phyloP scores from a whole-genome alignment of 2,888 invertebrate species.

The Tinea trinotella region DNA sequence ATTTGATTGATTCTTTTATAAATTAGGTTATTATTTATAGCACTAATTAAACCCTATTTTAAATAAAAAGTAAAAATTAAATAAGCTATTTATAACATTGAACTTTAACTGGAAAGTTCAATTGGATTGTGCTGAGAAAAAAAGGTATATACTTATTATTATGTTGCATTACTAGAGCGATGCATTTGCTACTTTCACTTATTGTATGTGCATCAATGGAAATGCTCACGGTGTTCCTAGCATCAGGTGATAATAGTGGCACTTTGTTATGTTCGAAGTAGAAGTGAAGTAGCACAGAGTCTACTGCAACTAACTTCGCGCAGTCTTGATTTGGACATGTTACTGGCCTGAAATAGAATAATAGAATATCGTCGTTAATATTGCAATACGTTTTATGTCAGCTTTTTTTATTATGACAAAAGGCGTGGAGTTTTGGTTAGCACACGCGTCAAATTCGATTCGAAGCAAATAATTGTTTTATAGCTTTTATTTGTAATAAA shows the following conservation, averaged over 20 bases:
- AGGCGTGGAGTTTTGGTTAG: too few relatives aligned
- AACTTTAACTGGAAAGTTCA: slow-evolving; percentile 10
- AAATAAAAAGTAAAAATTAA: neutral
- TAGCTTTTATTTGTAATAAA: too few relatives aligned
- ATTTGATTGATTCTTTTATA: too few relatives aligned
- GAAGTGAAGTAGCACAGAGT: slow-evolving; percentile 67
- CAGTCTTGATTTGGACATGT: slow-evolving; percentile 66
- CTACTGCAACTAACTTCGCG: slow-evolving; percentile 62
- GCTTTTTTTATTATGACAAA: too few relatives aligned
- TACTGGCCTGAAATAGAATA: slow-evolving; percentile 41
- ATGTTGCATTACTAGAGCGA: slow-evolving; percentile 6
- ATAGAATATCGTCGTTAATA: too few relatives aligned
- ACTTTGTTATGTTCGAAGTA: slow-evolving; percentile 70
- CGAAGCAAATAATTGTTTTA: too few relatives aligned
- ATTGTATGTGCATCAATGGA: neutral
- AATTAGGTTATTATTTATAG: too few relatives aligned
- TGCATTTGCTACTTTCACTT: slow-evolving; percentile 14
- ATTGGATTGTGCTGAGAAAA: neutral
- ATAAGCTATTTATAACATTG: neutral
- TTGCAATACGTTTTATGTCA: too few relatives aligned
- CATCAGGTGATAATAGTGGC: slow-evolving; percentile 27
- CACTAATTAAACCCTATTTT: too few relatives aligned
- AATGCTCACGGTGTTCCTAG: neutral
- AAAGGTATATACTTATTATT: slow-evolving; percentile 1
- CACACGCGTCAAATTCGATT: too few relatives aligned